phyloP scores from a whole-genome alignment of 2,888 invertebrate species.

The Hypsopygia costalis region DNA sequence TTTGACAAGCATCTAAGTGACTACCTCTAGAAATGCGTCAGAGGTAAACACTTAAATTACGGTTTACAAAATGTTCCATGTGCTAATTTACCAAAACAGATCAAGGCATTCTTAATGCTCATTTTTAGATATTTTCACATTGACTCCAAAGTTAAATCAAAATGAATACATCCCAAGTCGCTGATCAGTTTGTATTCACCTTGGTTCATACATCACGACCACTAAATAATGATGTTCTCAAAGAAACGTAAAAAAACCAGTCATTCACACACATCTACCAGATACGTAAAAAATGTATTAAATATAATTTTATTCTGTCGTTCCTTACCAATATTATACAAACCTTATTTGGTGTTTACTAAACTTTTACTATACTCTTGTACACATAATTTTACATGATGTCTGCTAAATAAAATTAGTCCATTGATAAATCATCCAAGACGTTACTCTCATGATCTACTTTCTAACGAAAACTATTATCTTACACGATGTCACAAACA shows the following conservation, averaged over 20 bases:
- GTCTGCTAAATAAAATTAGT: constrained; percentile 13
- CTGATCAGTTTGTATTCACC: constrained; percentile 44
- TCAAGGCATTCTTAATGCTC: constrained; percentile 66
- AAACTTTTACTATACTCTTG: constrained; percentile 7
- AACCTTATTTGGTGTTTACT: constrained; percentile 14
- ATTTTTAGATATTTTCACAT: constrained; percentile 36
- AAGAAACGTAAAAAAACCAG: constrained; percentile 56
- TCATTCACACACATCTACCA: constrained; percentile 20
- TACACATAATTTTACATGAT: constrained; percentile 17
- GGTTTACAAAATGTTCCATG: constrained; percentile 40
- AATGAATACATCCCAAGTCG: constrained; percentile 49
- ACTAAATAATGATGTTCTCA: constrained; percentile 32
- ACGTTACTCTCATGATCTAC: constrained; percentile 14
- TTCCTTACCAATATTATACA: constrained; percentile 3
- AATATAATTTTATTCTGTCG: constrained; percentile 11
- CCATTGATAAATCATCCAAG: constrained; percentile 4
- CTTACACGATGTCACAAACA: constrained; percentile 8
- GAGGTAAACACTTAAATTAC: constrained; percentile 52
- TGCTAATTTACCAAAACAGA: constrained; percentile 34
- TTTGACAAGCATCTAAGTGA: constrained; percentile 51
- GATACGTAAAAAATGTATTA: constrained; percentile 17
- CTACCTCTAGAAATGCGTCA: constrained; percentile 36
- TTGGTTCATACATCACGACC: constrained; percentile 34
- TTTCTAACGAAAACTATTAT: no score
- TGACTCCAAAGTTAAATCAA: constrained; percentile 39